Conservation (phyloP, 2,888 invertebrate genomes). For the Prosopocoilus inquinatus region DNA sequence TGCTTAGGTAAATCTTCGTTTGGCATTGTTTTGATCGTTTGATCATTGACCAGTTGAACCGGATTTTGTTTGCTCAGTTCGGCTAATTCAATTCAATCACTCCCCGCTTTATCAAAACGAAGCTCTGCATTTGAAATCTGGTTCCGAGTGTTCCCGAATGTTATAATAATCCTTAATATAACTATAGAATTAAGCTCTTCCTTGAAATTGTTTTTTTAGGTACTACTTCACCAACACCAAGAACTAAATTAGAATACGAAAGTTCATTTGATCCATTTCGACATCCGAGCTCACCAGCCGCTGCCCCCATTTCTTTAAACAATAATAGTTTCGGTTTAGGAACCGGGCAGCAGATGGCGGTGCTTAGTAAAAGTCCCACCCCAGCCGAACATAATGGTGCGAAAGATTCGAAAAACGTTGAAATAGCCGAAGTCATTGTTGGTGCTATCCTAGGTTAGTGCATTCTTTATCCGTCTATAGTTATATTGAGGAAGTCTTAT, state of each 20-base stretch:
- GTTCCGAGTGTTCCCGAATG: no score
- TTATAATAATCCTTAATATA: no score
- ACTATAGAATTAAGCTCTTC: no score
- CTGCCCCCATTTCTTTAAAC: slow-evolving; percentile 76
- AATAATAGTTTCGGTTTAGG: slow-evolving; percentile 87
- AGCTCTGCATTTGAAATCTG: no score
- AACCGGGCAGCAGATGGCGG: slow-evolving; percentile 69
- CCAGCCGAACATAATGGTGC: slow-evolving; percentile 68
- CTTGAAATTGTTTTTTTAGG: slow-evolving; percentile 43
- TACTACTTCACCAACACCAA: slow-evolving; percentile 65
- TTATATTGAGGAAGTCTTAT: neutral
- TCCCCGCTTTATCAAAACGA: no score
- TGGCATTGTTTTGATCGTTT: no score
- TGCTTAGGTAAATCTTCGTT: slow-evolving; percentile 39
- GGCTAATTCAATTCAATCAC: no score
- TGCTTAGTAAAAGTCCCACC: slow-evolving; percentile 79
- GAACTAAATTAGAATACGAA: slow-evolving; percentile 70
- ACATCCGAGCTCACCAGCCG: slow-evolving; percentile 71
- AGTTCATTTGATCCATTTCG: slow-evolving; percentile 69
- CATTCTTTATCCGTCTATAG: neutral
- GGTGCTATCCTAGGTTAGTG: slow-evolving; percentile 89
- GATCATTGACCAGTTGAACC: no score
- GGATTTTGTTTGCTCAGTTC: no score
- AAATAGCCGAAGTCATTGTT: slow-evolving; percentile 94
- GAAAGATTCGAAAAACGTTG: slow-evolving; percentile 87